Evolutionary conservation across 2,888 invertebrate genomes (phyloP), one percentile per base, ranked within the genome.

Genomic region (Trypoxylon attenuatum): DNA sequence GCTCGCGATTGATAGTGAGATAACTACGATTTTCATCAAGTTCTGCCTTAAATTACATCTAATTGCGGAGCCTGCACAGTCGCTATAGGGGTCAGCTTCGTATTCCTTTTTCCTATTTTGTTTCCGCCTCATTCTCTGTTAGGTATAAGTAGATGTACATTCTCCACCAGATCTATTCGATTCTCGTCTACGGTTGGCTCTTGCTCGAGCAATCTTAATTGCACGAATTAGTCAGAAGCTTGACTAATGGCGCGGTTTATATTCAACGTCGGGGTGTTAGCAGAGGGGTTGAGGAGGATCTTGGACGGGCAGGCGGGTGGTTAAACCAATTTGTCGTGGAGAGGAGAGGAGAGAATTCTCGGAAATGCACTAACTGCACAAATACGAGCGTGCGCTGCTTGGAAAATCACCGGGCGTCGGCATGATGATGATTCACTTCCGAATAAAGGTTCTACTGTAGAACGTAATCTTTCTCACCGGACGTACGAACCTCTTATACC

Each of bases 211-310:
- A 55, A 77, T 77, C 72, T 76, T 79, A 81, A 81, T 80, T 78
- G 76, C 79, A 70, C 76, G 76, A 78, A 81, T 81, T 78, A 80
- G 79, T 81, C 80, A 78, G 73, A 62, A 73, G 76, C 72, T 65
- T 79, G 78, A 80, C 73, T 80, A 81, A 81, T 79, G 78, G 69
- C 69, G 73, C 71, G 76, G 71, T 71, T 80, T 76, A 72, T 52
- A 65, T 69, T 58, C 65, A 66, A 62, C 68, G 66, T 45, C 33
- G 27, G 53, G 18, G 49, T 64, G 60, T 46, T 43, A 47, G 16
- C 52, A 47, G 52, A 60, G 56, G 33, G 60, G 53, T 27, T 53
- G 55, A 49, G 49, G 54, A 45, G 41, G 43, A 23, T 46, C 19
- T 15, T 46, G 38, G 49, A 46, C 8, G 22, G 42, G 15, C 54